Percentiles rank a stretch among this genome's conserved stretches.
phyloP scores from a whole-genome alignment of 2,888 invertebrate species.

The Philaethria dido region DNA sequence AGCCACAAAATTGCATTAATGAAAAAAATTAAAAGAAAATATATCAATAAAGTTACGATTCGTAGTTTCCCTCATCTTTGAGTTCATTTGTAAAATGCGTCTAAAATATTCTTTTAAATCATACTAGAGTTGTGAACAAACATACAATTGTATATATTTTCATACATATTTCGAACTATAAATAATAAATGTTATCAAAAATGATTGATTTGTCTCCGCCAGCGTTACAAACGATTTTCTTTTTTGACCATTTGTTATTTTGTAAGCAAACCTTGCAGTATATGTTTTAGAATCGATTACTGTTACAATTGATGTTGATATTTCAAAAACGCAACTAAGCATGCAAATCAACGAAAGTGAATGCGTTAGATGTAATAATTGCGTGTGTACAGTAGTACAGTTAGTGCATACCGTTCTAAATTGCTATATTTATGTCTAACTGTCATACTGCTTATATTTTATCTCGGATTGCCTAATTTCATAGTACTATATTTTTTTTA shows the following conservation, averaged over 20 bases:
- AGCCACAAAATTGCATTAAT: too few relatives aligned
- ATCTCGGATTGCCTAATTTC: conserved; percentile 17
- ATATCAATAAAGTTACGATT: too few relatives aligned
- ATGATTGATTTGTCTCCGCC: conserved; percentile 1
- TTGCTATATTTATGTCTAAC: conserved; percentile 24
- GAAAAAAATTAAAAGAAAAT: too few relatives aligned
- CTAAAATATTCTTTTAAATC: too few relatives aligned
- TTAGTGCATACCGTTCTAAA: conserved; percentile 36
- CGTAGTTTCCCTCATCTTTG: too few relatives aligned
- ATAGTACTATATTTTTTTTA: background rate
- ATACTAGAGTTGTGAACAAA: too few relatives aligned
- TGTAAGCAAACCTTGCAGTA: conserved; percentile 16
- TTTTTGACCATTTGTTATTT: conserved; percentile 6
- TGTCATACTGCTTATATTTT: conserved; percentile 7
- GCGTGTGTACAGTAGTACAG: conserved; percentile 33
- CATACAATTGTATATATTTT: too few relatives aligned
- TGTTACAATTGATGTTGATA: conserved; percentile 29
- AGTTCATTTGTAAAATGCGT: too few relatives aligned
- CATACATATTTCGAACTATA: too few relatives aligned
- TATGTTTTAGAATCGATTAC: conserved; percentile 25
- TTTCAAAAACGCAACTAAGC: conserved; percentile 44
- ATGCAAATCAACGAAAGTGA: conserved; percentile 54
- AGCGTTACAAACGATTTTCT: background rate
- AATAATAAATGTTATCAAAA: too few relatives aligned
- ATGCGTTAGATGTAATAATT: conserved; percentile 41